Conservation (phyloP, 1,140 invertebrate genomes). For the Drosophila virilis region DNA sequence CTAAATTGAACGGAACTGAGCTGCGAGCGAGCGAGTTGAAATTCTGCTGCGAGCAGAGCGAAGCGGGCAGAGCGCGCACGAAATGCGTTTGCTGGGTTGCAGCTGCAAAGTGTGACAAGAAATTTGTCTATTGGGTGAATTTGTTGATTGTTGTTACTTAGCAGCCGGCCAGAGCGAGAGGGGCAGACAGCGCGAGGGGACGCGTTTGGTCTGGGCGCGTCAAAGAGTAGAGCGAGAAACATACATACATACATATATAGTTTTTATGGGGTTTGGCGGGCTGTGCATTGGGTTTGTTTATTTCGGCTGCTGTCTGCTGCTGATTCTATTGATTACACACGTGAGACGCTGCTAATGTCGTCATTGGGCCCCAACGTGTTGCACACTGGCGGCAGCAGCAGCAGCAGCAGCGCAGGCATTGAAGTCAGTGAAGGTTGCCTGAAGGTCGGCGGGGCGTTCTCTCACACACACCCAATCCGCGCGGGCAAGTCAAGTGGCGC, state of each 20-base stretch:
- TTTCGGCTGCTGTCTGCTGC: conserved; percentile 38
- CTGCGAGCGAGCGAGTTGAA: conserved; percentile 30
- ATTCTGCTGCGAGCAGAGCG: conserved; percentile 15
- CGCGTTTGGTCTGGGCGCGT: not conserved
- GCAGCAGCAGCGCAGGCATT: conserved; percentile 30
- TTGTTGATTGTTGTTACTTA: conserved; percentile 76
- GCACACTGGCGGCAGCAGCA: conserved; percentile 42
- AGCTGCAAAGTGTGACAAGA: conserved; percentile 2
- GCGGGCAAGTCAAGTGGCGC: conserved; percentile 17
- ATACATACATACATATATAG: no score
- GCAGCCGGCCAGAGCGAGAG: conserved; percentile 52
- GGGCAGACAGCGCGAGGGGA: not conserved
- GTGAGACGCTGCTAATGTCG: conserved; percentile 37
- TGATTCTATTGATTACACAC: conserved; percentile 75
- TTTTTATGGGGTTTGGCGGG: conserved; percentile 1
- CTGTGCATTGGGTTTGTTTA: conserved; percentile 47
- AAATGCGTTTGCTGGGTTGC: conserved; percentile 28
- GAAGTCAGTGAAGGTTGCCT: conserved; percentile 71
- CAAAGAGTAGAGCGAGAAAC: not conserved
- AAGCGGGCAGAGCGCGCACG: not conserved
- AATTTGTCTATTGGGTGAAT: conserved; percentile 58
- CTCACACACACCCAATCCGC: conserved; percentile 25
- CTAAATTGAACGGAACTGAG: conserved; percentile 40
- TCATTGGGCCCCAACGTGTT: conserved; percentile 53
- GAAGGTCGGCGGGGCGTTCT: conserved; percentile 72